Evolutionary conservation across 2,888 invertebrate genomes (phyloP), one percentile per base, ranked within the genome.

Genomic region (Anodontia alba): DNA sequence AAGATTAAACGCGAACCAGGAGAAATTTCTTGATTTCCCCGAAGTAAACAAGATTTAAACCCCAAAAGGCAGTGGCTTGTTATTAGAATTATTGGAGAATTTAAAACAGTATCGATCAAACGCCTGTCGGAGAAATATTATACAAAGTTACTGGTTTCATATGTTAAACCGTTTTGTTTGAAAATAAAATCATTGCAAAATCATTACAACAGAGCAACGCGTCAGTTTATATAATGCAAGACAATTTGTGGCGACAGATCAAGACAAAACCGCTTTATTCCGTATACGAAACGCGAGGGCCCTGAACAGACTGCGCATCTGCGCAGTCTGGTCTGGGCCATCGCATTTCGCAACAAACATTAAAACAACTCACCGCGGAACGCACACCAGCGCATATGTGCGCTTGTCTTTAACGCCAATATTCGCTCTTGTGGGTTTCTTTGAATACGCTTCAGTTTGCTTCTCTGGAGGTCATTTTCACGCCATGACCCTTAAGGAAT

Each of bases 31-130:
- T 62, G 62, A 62, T 62, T 62, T 62, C 62, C 62, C 62, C 20
- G 33, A 62, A 62, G 62, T 62, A 31, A 62, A 62, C 70, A 70
- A 46, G 42, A 42, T 54, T 54, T 42, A 69, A 57, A 46, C 33
- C 78, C 78, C 78, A 70, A 36, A 70, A 78, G 78, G 68, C 69
- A 10, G 26, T 17, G 38, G 67, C 49, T 67, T 49, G 66, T 51
- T 71, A 72, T 72, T 38, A 66, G 66, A 77, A 77, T 77, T 72
- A 77, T 73, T 77, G 49, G 38, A 33, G 46, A 77, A 67, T 70
- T 71, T 76, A 62, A 62, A 62, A 62, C 33, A 62, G 62, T 62
- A 62, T 62, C 23, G 62, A 62, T 62, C 62, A 62, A 10, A 17
- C 62, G 10, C 62, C 33, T n/a, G 62, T 62, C 31, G 62, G 23